Evolutionary conservation across 2,888 invertebrate genomes (phyloP).

Genomic region (Rhagonycha lutea): DNA sequence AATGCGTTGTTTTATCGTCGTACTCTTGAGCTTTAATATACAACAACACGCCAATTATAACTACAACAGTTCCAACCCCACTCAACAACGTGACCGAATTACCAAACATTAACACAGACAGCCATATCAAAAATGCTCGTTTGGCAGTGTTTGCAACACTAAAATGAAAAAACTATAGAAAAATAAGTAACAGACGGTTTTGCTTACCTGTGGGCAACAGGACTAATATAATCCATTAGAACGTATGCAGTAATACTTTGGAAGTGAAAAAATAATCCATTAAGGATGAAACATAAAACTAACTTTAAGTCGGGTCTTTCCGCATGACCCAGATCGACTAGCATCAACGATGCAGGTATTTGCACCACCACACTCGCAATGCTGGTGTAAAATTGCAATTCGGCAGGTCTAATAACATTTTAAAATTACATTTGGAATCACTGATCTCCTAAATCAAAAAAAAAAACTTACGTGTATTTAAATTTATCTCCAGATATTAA

Average conservation of each 20-base stretch:
- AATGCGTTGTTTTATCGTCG: conserved; percentile 52
- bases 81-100: conserved; percentile 75
- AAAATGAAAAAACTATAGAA: conserved; percentile 40
- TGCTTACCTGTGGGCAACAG: conserved; percentile 74
- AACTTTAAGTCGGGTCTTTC: conserved; percentile 58
- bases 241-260: conserved; percentile 81
- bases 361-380: conserved; percentile 73
- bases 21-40: conserved; percentile 74
- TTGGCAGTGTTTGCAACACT: conserved; percentile 82
- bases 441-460: conserved; percentile 7
- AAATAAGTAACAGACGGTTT: not conserved
- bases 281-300: conserved; percentile 65
- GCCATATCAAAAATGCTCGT: conserved; percentile 77
- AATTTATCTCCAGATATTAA: conserved; percentile 74
- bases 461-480: conserved; percentile 69
- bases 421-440: not conserved
- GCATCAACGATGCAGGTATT: conserved; percentile 69
- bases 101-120: conserved; percentile 74
- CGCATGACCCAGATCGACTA: conserved; percentile 64
- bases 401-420: conserved; percentile 64
- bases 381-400: conserved; percentile 79
- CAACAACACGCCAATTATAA: conserved; percentile 72
- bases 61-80: conserved; percentile 71
- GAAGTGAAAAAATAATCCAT: conserved; percentile 78
- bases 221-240: conserved; percentile 79